Conservation (phyloP, 2,113 vertebrate species). For the Cyanoliseus patagonus region DNA sequence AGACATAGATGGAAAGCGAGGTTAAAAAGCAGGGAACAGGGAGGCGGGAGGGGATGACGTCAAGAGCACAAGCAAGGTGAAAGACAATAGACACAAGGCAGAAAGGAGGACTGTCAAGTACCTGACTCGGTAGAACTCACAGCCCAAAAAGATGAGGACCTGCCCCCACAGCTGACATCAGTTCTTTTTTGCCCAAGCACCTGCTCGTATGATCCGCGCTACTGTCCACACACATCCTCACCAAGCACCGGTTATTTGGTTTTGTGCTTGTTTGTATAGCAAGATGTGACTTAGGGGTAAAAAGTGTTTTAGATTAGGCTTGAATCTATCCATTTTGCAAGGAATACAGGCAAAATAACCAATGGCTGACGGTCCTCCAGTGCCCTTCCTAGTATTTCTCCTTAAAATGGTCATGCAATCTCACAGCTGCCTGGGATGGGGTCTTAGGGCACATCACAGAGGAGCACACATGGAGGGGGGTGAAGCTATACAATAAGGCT, state of each 20-base stretch:
- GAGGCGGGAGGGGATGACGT: background rate
- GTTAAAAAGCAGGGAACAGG: background rate
- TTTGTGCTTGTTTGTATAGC: background rate
- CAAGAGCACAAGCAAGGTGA: background rate
- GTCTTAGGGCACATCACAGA: rapidly evolving
- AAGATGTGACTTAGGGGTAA: background rate
- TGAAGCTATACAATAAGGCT: background rate
- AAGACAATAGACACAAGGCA: background rate
- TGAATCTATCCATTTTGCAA: background rate
- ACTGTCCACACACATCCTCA: background rate
- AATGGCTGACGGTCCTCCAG: background rate
- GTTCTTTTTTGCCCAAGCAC: background rate
- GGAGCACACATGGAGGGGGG: rapidly evolving
- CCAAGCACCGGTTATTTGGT: background rate
- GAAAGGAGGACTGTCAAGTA: rapidly evolving
- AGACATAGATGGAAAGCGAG: background rate
- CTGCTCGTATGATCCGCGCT: no score
- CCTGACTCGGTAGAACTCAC: background rate
- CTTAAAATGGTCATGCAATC: background rate
- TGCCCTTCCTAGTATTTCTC: background rate
- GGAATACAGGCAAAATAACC: background rate
- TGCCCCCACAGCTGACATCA: background rate
- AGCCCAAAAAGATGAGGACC: background rate
- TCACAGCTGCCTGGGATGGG: background rate
- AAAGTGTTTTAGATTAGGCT: background rate